Evolutionary conservation across 23 tunicate species (phyloP).

Genomic region (Botrylloides violaceus): DNA sequence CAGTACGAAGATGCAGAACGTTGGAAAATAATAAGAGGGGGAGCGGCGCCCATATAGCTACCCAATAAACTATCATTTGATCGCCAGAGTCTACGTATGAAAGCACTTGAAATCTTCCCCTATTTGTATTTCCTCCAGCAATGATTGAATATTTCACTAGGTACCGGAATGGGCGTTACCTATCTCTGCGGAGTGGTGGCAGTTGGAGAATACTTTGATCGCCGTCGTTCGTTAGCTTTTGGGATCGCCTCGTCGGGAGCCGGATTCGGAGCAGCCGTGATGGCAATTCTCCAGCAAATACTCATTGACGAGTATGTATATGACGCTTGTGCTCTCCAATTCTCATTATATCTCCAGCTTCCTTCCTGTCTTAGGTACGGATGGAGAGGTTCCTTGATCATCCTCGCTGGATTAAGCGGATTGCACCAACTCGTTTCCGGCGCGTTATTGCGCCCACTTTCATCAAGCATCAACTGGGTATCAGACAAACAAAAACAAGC

Average conservation of each 20-base stretch:
- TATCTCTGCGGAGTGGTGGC: conserved; percentile 54
- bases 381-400: background rate
- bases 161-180: conserved; percentile 50
- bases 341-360: no score
- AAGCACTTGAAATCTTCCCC: no score
- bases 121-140: no score
- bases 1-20: no score
- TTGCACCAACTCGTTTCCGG: background rate
- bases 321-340: no score
- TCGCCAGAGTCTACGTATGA: no score
- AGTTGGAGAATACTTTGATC: conserved; percentile 44
- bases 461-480: background rate
- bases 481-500: background rate
- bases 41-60: no score
- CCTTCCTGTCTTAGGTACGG: background rate
- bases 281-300: background rate
- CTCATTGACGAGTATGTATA: background rate
- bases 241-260: conserved; percentile 75
- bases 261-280: conserved; percentile 44
- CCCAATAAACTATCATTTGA: no score
- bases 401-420: background rate
- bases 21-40: no score
- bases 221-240: conserved; percentile 62
- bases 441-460: background rate
- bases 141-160: no score